Percentiles rank a stretch among this genome's conserved stretches.
phyloP scores from a whole-genome alignment of 1,140 invertebrate genomes.

The Drosophila carrolli region DNA sequence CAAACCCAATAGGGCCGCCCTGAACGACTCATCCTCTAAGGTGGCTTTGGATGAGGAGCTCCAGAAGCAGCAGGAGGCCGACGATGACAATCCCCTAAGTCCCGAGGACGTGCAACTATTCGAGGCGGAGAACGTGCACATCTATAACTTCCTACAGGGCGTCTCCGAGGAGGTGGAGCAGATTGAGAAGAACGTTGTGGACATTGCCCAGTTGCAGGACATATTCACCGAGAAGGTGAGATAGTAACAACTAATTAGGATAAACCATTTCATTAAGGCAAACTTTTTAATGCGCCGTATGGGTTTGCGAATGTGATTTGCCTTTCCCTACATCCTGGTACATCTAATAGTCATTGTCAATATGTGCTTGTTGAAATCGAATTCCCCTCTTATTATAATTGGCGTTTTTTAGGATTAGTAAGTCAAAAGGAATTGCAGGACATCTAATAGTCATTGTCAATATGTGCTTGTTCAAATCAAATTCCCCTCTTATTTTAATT shows the following conservation, averaged over 20 bases:
- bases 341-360: not conserved
- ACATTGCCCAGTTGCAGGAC: conserved; percentile 98
- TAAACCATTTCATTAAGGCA: not conserved
- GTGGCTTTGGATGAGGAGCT: conserved; percentile 78
- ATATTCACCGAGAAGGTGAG: conserved; percentile 97
- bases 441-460: no score
- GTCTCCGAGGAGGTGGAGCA: conserved; percentile 92
- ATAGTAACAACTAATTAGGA: not conserved
- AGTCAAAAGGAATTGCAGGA: no score
- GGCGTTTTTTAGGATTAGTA: no score
- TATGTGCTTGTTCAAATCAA: no score
- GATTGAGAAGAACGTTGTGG: conserved; percentile 96
- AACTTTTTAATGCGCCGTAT: no score
- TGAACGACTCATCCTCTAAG: conserved; percentile 62
- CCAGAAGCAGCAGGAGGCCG: conserved; percentile 67
- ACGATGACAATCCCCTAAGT: conserved; percentile 88
- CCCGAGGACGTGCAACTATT: conserved; percentile 96
- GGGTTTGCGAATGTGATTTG: no score
- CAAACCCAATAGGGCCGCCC: not conserved
- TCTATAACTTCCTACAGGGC: conserved; percentile 94
- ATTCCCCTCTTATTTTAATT: no score
- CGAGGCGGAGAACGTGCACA: conserved; percentile 92
- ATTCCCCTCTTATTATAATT: no score
- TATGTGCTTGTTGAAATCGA: not conserved
- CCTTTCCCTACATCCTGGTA: no score